Base-by-base conservation (phyloP, 2,113 vertebrate species). In the Cephalopterus ornatus region DNA sequence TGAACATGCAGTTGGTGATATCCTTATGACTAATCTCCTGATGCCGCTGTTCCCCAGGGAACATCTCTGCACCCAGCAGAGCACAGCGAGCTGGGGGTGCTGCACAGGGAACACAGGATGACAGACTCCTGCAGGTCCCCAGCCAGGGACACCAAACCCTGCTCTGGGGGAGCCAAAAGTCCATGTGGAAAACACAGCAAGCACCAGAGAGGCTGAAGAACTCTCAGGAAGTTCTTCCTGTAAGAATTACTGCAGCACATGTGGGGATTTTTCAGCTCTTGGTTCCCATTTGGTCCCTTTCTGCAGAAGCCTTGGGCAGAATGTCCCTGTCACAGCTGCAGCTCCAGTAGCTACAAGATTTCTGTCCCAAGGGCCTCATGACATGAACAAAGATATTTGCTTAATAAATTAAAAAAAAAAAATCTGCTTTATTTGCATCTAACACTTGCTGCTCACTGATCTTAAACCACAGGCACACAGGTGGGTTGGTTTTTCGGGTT, bases 41-140 rank as follows among this genome's bases (percentile, higher is more conserved):
- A 27, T 87, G 91, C 91, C 95, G 93, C 93, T 61, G 5, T 66
- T 94, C 79, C 83, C 68, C 72, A 65, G 70, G 55, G 91, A 95
- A 90, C 52, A 90, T 66, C 65, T 49, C 87, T 61, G 10, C 50
- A 81, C 20, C 46, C 88, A 95, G 91, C 82, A 92, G 66, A 92
- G 37, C 55, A 81, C 52, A 66, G 70, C 30, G 33, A 77, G 85
- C 88, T 88, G 77, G 62, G 85, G 44, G 30, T 76, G 73, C 93
- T 90, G 59, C 44, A 28, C 71, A 75, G 81, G 81, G 58, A 94
- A 47, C 2, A 8, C 49, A 32, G 76, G 41, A n/a, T 3, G n/a
- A 71, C 74, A 89, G 75, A 24, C 41, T 59, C 35, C 49, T 72
- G 61, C 49, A 63, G 63, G 42, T 80, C 79, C 67, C 53, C 14